Evolutionary conservation across 2,888 invertebrate genomes (phyloP), one percentile per base, ranked within the genome.

Genomic region (Neocrepidodera transversa): DNA sequence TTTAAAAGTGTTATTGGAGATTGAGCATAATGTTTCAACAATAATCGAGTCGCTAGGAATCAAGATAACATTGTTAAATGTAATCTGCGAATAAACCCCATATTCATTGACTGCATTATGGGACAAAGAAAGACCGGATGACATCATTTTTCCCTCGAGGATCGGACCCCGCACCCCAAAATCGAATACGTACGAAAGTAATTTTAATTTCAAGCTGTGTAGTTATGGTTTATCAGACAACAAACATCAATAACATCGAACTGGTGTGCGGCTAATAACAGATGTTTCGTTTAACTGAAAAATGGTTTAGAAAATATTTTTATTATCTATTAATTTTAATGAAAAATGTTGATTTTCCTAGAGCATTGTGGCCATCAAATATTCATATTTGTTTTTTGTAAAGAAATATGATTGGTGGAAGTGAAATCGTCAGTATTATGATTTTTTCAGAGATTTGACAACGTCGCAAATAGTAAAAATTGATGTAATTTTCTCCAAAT

Each of bases 11-110:
- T 60, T 62, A 67, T 63, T 58, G 53, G 67, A 67, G 62, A 68
- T 62, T 58, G 50, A 62, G 68, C 66, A 58, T 70, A 68, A 68
- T 68, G 68, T 70, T 70, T 69, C 68, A 68, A 68, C 66, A 66
- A 66, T 67, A 68, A 69, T 68, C 68, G 45, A 59, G 62, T 57
- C 64, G 61, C 61, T 67, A 68, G 67, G 68, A 62, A 70, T 70
- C 69, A 49, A 68, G 70, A 70, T 70, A 70, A 65, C 68, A 70
- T 69, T 70, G 69, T 70, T 56, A 40, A 42, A 51, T 45, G 47
- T 54, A 54, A 62, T 62, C 58, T 49, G 53, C 54, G 63, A 58
- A 58, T 62, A 58, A 62, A 56, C 62, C 62, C 58, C 62, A 52
- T 64, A n/a, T 62, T 66, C 67, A 63, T 64, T 64, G 64, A 65